A percentile compares a stretch with the other conserved stretches of the same genome.
Conservation (phyloP, 2,888 invertebrate genomes). For the Fabriciana adippe region DNA sequence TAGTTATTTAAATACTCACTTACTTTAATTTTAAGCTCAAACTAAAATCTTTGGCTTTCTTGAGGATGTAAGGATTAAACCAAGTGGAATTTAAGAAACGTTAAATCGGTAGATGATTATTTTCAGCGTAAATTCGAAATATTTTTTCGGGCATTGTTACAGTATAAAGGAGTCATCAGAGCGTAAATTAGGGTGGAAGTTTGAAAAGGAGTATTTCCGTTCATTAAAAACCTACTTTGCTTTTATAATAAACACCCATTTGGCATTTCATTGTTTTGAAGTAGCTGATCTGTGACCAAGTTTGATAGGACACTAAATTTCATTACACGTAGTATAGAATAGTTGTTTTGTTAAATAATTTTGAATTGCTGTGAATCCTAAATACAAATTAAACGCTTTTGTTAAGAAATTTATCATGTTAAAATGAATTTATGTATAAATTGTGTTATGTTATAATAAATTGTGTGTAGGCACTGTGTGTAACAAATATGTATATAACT, state of each 20-base stretch:
- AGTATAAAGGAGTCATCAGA: slow-evolving; percentile 28
- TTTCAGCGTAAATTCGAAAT: slow-evolving; percentile 5
- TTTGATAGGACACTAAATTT: neutral
- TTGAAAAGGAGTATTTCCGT: slow-evolving; percentile 30
- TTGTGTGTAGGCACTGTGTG: too few relatives aligned
- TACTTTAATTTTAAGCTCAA: too few relatives aligned
- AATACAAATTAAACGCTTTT: too few relatives aligned
- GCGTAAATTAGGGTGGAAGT: slow-evolving; percentile 29
- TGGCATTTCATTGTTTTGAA: slow-evolving; percentile 32
- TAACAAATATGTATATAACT: too few relatives aligned
- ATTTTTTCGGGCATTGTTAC: slow-evolving; percentile 13
- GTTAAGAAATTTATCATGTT: too few relatives aligned
- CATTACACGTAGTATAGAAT: too few relatives aligned
- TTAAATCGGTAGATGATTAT: slow-evolving; percentile 4
- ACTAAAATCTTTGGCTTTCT: neutral
- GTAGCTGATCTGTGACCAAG: slow-evolving; percentile 28
- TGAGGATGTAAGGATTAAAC: neutral
- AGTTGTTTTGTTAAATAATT: too few relatives aligned
- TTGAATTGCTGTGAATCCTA: too few relatives aligned
- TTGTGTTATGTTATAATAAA: too few relatives aligned
- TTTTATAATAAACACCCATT: slow-evolving; percentile 31
- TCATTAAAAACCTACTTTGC: slow-evolving; percentile 51
- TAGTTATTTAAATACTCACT: too few relatives aligned
- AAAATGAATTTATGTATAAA: too few relatives aligned
- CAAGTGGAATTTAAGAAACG: neutral